These are phyloP conservation scores for Carterocephalus palaemon DNA, from an alignment of 2,888 invertebrate species.

Conservation along the genomic window DNA sequence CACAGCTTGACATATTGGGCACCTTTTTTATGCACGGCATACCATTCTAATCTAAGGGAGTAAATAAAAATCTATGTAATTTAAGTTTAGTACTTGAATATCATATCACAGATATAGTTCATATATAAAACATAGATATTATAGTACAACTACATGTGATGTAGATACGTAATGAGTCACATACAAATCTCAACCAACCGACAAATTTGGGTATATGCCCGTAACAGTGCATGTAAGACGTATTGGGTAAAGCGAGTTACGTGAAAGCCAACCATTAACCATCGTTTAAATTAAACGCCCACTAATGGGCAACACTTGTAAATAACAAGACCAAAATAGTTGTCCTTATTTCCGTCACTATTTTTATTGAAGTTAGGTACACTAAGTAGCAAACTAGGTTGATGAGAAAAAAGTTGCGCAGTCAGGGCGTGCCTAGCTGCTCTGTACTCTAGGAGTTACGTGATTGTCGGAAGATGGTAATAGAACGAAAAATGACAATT, in stretches of 20 bases:
- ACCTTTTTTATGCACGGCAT: no score
- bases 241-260: conserved; percentile 15
- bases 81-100: no score
- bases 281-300: conserved; percentile 7
- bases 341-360: conserved; percentile 9
- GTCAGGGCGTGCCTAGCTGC: no score
- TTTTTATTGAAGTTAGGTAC: conserved; percentile 2
- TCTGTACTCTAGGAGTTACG: no score
- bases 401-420: no score
- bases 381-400: background rate
- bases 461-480: no score
- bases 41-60: no score
- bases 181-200: background rate
- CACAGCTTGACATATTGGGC: no score
- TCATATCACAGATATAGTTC: no score
- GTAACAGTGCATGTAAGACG: background rate
- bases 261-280: background rate
- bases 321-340: conserved; percentile 12
- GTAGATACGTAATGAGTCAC: conserved; percentile 7
- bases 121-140: no score
- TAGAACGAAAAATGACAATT: no score
- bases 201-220: conserved; percentile 2
- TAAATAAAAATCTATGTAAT: no score
- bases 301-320: conserved; percentile 4
- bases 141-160: background rate